Conservation (phyloP, 2,113 vertebrate genomes). For the Centropristis striata region DNA sequence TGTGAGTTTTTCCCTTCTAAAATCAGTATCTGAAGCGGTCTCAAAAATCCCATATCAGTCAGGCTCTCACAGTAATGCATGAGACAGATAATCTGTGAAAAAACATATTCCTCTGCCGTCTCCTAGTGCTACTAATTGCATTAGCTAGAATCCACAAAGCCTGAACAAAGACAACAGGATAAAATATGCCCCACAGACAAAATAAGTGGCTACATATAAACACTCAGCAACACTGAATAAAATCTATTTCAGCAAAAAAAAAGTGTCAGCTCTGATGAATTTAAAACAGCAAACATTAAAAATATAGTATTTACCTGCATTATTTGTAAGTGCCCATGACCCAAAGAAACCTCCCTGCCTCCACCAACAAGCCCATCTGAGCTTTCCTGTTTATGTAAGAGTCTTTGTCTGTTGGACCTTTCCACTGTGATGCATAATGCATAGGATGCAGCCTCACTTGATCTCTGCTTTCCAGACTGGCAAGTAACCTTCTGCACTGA, state of each 20-base stretch:
- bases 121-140: no score
- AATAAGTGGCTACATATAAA: background rate
- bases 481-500: conserved; percentile 40
- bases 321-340: conserved; percentile 22
- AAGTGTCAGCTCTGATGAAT: background rate
- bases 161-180: no score
- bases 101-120: no score
- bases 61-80: no score
- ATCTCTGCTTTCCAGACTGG: conserved; percentile 51
- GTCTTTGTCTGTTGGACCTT: conserved; percentile 50
- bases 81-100: no score
- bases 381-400: conserved; percentile 37
- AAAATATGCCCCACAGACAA: background rate
- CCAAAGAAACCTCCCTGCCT: conserved; percentile 20
- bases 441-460: conserved; percentile 42
- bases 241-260: background rate
- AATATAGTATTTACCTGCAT: background rate
- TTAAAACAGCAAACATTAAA: background rate
- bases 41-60: no score
- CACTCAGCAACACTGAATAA: background rate
- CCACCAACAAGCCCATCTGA: conserved; percentile 11
- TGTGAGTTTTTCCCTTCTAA: no score
- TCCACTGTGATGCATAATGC: conserved; percentile 52
- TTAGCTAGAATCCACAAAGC: no score
- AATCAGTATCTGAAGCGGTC: no score